A percentile compares a stretch with the other conserved stretches of the same genome.
Conservation (phyloP, 2,888 invertebrate genomes). For the Perdita meconis region DNA sequence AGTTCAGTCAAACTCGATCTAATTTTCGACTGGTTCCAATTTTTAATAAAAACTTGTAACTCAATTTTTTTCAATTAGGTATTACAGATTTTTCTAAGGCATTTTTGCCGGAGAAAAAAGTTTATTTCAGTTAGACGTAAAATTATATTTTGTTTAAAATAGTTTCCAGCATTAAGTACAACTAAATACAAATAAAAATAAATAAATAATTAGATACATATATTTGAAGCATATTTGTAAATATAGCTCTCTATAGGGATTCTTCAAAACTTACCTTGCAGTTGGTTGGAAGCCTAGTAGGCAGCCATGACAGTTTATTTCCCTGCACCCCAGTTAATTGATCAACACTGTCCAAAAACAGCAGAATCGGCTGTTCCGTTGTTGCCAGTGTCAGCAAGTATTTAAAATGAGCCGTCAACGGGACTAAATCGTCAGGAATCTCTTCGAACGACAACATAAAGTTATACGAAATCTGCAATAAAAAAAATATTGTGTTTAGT, state of each 20-base stretch:
- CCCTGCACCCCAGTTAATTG: constrained; percentile 97
- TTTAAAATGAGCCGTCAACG: constrained; percentile 97
- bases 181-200: no score
- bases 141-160: no score
- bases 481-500: no score
- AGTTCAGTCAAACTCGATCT: background rate
- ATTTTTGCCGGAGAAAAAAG: background rate
- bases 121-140: no score
- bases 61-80: no score
- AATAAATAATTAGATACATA: no score
- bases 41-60: no score
- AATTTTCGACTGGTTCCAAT: no score
- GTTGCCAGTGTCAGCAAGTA: constrained; percentile 94
- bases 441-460: constrained; percentile 95
- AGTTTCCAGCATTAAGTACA: no score
- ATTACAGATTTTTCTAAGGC: no score
- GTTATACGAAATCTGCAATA: constrained; percentile 93
- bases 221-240: no score
- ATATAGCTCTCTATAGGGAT: no score
- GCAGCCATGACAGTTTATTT: constrained; percentile 98
- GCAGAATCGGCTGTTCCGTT: constrained; percentile 92
- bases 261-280: constrained; percentile 89
- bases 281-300: constrained; percentile 93
- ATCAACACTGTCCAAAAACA: constrained; percentile 98
- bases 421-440: constrained; percentile 98